Evolutionary conservation across 2,797 vertebrate genomes (phyloP).

Genomic region (Myotis planiceps): DNA sequence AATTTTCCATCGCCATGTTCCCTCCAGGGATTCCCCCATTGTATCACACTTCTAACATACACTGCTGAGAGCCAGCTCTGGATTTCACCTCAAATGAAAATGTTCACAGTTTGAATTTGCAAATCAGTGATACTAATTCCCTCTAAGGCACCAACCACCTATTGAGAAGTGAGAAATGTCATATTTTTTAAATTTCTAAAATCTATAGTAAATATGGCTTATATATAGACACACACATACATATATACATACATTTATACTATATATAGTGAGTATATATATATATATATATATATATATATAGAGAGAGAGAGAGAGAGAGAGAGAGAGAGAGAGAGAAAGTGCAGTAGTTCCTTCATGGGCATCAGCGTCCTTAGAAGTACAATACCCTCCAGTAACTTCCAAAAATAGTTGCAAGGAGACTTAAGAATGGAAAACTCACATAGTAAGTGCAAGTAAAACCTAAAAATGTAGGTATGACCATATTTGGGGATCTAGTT

Average conservation of each 20-base stretch:
- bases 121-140: conserved; percentile 6
- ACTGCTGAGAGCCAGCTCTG: neutral
- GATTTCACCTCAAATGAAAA: conserved; percentile 10
- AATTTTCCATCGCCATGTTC: neutral
- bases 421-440: neutral
- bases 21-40: neutral
- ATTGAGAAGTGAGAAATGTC: neutral
- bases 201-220: neutral
- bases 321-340: no score
- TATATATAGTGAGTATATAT: no score
- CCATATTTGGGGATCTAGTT: neutral
- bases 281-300: neutral
- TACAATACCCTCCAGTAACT: neutral
- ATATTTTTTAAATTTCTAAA: conserved; percentile 17
- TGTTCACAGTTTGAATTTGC: conserved; percentile 4
- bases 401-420: neutral
- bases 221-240: neutral
- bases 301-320: neutral
- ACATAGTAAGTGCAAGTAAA: neutral
- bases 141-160: neutral
- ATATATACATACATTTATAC: neutral
- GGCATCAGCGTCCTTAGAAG: neutral
- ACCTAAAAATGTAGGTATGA: neutral
- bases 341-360: neutral
- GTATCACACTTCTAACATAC: neutral